Base-by-base conservation (phyloP, 2,113 vertebrate genomes). In the Silurus meridionalis region DNA sequence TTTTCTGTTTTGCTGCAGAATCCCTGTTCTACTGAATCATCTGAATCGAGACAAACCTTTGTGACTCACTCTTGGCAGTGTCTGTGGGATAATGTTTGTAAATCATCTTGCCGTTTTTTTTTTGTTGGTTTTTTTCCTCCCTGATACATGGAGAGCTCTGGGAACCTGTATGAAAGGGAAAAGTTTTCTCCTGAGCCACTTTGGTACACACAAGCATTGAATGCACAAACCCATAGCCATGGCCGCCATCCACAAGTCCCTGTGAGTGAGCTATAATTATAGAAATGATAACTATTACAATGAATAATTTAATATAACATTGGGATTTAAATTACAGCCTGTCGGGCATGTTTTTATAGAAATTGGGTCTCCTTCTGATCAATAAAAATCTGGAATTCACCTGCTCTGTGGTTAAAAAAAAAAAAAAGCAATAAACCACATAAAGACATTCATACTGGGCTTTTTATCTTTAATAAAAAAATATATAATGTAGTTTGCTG, bases 11-110 rank as follows among this genome's bases (percentile, higher is more conserved):
- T 64, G 37, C 71, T 83, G 53, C 78, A 50, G 82, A 72, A 66
- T 61, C 85, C 60, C 83, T 63, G 82, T 87, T 87, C 85, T 85
- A 89, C 75, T 89, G 85, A 89, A 77, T 89, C 88, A 89, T 89
- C 15, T 63, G 37, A 37, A 37, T 37, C 37, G 2, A 85, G 60
- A 74, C 80, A 82, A 85, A 83, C 55, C 80, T 85, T 89, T 84
- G 85, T 89, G 88, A 89, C 82, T 89, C 88, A 87, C 69, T 78
- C 67, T 82, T 89, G 88, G 88, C 88, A 50, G 61, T 69, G 50
- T 72, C 28, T 86, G 82, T 74, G 37, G 75, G 82, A 89, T 82
- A 83, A 87, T 80, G 79, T 82, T 77, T 78, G 83, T 82, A 84
- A 87, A 87, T 82, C 88, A 81, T 86, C 84, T 82, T 71, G 53